Percentiles rank a stretch among this genome's conserved stretches.
These are phyloP conservation scores for Oligia strigilis DNA, from an alignment of 2,888 invertebrate species.

Conservation along the genomic window DNA sequence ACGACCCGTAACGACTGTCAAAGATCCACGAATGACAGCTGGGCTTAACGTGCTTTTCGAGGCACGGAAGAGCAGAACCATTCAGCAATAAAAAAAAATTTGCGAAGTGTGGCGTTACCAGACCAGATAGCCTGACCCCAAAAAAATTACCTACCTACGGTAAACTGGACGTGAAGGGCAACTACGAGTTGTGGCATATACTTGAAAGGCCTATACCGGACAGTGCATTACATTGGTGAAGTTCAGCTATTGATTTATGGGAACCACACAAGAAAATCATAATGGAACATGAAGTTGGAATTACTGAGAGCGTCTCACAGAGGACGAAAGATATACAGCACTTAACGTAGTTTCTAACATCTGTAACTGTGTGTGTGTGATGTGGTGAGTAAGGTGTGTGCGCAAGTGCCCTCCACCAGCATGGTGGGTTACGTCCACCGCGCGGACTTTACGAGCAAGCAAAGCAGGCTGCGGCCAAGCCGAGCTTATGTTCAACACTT, in stretches of 20 bases:
- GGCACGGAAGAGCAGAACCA: background rate
- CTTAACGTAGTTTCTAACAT: background rate
- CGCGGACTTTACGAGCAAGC: constrained; percentile 12
- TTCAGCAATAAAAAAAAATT: background rate
- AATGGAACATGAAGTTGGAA: background rate
- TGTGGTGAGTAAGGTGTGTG: background rate
- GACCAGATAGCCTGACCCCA: background rate
- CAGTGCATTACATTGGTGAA: background rate
- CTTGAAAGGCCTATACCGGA: background rate
- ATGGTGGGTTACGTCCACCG: constrained; percentile 6
- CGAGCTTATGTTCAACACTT: constrained; percentile 31
- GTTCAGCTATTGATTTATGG: background rate
- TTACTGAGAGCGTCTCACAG: background rate
- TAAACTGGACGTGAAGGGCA: too few relatives aligned
- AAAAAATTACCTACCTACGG: background rate
- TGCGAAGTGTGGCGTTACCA: background rate
- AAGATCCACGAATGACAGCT: too few relatives aligned
- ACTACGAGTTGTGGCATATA: background rate
- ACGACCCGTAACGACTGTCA: too few relatives aligned
- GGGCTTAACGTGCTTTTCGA: too few relatives aligned
- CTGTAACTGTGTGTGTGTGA: background rate
- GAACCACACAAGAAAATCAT: too few relatives aligned
- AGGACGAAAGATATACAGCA: background rate
- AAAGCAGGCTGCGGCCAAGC: constrained; percentile 19
- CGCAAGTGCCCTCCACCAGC: background rate